Base-by-base conservation (phyloP, 2,888 invertebrate species). In the Drosophila fungiperda region DNA sequence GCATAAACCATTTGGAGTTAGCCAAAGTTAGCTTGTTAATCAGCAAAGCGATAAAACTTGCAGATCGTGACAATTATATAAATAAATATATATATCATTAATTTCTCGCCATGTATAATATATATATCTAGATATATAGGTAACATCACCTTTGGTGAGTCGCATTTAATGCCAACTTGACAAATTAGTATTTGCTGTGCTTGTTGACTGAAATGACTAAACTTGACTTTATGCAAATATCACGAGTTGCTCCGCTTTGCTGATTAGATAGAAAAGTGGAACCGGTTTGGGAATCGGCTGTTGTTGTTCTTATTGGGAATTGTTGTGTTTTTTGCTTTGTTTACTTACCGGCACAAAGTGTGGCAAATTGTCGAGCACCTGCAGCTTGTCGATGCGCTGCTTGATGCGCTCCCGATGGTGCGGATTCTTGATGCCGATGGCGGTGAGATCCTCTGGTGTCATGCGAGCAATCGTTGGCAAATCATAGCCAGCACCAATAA, bases 381-480 rank as follows among this genome's bases (percentile, higher is more conserved):
- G 98, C 74, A 99, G 94, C 92, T 97, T 97, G 82, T 97, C 98
- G 92, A 99, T 98, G 94, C 99, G 99, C 68, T 98, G 96, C 94
- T 99, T 99, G 91, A 99, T 95, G 88, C 97, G 95, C 93, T 99
- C 99, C 84, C 99, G 95, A 93, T 99, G 99, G 93, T 98, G 97
- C 42, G 99, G 99, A 94, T 99, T 99, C 92, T 98, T 99, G 87
- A 99, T 98, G 88, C 97, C 97, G 91, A 97, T 96, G 62, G 96
- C 97, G 53, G 97, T 97, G 86, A 97, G 95, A 94, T 97, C 98
- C 94, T 99, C 99, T 0, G 99, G 99, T 17, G 99, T 99, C 98
- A 99, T 99, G 85, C 99, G 95, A n/a, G 99, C 97, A 91, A 99
- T 98, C 2, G 99, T 99, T 33, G 98, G 97, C 94, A 99, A 95